Evolutionary conservation across 2,113 vertebrate species (phyloP), one percentile per base, ranked within the genome.

Genomic region (Pseudorhombus dupliciocellatus): DNA sequence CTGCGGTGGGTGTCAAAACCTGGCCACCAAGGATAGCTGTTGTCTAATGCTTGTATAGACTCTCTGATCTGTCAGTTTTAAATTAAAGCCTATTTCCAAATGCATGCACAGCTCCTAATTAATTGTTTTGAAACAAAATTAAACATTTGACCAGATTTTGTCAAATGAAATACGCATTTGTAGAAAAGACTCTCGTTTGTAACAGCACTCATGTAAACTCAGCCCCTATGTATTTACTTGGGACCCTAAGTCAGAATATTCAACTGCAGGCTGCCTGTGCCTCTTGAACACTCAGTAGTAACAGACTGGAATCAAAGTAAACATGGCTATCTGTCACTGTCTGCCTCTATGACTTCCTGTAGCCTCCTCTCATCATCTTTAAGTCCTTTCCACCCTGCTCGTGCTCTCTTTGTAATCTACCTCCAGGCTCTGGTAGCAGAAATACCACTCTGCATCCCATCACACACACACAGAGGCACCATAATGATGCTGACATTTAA

Each of bases 401-500:
- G 5, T 44, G 42, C 16, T 44, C 16, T 44, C 42, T 20, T 44
- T 44, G 42, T 44, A 44, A 44, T 44, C 14, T 44, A 44, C 42
- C 42, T 18, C 42, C 42, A 44, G 42, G 15, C 42, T 16, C 57
- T 58, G 59, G 52, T 53, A 40, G 37, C 15, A 75, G 65, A n/a
- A 57, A 70, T 60, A 44, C 48, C 15, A n/a, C 37, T 21, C 58
- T 54, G 21, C 31, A 58, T 70, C 52, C 37, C 31, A n/a, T 48
- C 20, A 30, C 56, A 24, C 64, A 50, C 42, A 54, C 52, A 26
- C 54, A 37, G 62, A 56, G 48, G 9, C 66, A 1, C 40, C 26
- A 66, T 88, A 86, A 87, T 78, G 65, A 87, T 67, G 74, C 69
- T 89, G 89, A 87, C 86, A 88, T 91, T 89, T 84, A 84, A 70